Evolutionary conservation across 2,113 vertebrate species (phyloP), one percentile per base, ranked within the genome.

Genomic region (Sus scrofa): DNA sequence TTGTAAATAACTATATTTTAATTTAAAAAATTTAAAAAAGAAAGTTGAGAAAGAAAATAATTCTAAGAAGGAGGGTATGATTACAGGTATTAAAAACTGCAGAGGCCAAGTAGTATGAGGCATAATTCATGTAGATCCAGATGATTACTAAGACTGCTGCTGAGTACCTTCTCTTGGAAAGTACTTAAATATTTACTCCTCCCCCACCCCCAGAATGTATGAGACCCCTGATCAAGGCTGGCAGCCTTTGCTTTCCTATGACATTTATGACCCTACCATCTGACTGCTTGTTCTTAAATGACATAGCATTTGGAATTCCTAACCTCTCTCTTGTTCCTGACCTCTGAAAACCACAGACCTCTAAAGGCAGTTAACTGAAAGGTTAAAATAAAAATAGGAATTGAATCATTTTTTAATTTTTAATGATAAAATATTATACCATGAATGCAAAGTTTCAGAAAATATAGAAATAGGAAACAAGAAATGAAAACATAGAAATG

Each of bases 371-470:
- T 65, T 70, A 74, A 58, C 14, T 34, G 30, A 44, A 78, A 22
- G 65, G 27, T 34, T 68, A 78, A 37, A 78, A 37, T 44, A 44
- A 86, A 50, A 67, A 2, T 4, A 97, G 2, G 11, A 15, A 63
- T 34, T 10, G 3, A 77, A 6, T 65, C 24, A 73, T 65, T 12
- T 2, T 22, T 85, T 71, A 56, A 52, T 65, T 86, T 81, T 89
- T 34, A 52, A 81, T 71, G 6, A 82, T 75, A 77, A 96, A 71
- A 37, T 60, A 50, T 0, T 37, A 16, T 7, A 68, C 84, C 19
- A 34, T 50, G 65, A 54, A 56, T 91, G n/a, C 56, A 70, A 79
- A 52, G 24, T 58, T 50, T 79, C 24, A 96, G n/a, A 74, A 96
- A 87, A 84, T 56, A 74, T 6, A 52, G 7, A 67, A 63, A 63